Evolutionary conservation across 1,140 invertebrate species (phyloP), one percentile per base, ranked within the genome.

Genomic region (Pseudomyrmex gracilis): DNA sequence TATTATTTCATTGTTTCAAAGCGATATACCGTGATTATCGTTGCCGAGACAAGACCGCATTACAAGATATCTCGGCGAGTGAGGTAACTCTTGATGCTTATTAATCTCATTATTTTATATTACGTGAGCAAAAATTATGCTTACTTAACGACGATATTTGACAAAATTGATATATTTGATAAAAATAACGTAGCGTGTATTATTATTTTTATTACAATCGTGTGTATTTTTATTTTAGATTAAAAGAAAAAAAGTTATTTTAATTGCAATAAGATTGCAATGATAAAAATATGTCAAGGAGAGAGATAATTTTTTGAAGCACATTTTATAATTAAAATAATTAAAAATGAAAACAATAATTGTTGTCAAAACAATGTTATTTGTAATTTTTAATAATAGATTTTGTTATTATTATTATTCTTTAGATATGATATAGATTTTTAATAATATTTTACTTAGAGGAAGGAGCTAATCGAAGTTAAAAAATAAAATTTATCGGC

Each of bases 21-120:
- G 64, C 64, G 76, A 78, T 78, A 78, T 68, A 22, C 74, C n/a
- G 20, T 58, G 64, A 78, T 78, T 78, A 58, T 78, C 70, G 34
- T 68, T 78, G 45, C 34, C 34, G 76, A 24, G 76, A 24, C 64
- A 15, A 17, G 34, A 78, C 34, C 76, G 76, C 64, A 58, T 57
- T 78, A 58, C 51, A 7, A 7, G 60, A 66, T 47, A 55, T 77
- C 24, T 43, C 45, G 4, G 17, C 5, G 34, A 47, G 43, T 70
- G 34, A 58, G 1, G 76, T 58, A 78, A 78, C 20, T 34, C 22
- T 24, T 9, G 47, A 68, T 68, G 47, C 45, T 78, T 78, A 78
- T 70, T 47, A 57, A 20, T 43, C 34, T 70, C 64, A 47, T 78
- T 68, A 78, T 57, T 70, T 78, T 43, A 77, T 43, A 77, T 67